Evolutionary conservation across 2,797 vertebrate species (phyloP).

Genomic region (Euthynnus affinis): DNA sequence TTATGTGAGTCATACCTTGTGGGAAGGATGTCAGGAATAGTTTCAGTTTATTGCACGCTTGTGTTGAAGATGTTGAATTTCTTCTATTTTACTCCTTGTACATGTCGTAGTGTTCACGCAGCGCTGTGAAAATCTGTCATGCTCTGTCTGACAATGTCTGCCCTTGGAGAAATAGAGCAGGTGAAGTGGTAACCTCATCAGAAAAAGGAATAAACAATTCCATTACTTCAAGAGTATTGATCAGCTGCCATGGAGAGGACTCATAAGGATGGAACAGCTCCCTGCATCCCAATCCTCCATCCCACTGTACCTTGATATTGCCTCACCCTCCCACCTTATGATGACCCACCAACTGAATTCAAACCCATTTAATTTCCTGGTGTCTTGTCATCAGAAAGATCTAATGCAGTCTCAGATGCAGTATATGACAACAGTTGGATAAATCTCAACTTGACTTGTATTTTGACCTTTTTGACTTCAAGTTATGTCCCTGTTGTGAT

Average conservation of each 20-base stretch:
- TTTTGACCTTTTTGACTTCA: constrained; percentile 25
- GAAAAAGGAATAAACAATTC: constrained; percentile 56
- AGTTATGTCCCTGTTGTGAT: too few species aligned
- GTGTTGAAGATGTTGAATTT: not conserved
- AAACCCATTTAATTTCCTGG: constrained; percentile 25
- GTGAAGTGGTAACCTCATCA: constrained; percentile 40
- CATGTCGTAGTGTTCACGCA: constrained; percentile 3
- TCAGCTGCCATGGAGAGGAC: constrained; percentile 58
- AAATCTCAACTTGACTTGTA: constrained; percentile 14
- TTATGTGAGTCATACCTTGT: constrained; percentile 6
- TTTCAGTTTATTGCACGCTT: not conserved
- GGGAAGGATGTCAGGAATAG: not conserved
- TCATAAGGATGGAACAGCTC: constrained; percentile 43
- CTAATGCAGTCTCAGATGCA: constrained; percentile 19
- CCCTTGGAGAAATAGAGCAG: constrained; percentile 5
- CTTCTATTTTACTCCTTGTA: not conserved
- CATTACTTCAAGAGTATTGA: constrained; percentile 65
- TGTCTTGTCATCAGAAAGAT: constrained; percentile 12
- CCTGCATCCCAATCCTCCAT: constrained; percentile 4
- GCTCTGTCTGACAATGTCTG: not conserved
- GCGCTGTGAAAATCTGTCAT: not conserved
- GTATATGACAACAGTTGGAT: constrained; percentile 1
- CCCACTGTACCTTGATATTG: not conserved
- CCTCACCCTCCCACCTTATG: constrained; percentile 4
- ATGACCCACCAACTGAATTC: constrained; percentile 21